These are phyloP conservation scores for Smutsia temminckii DNA, from an alignment of 2,797 vertebrate genomes.

Conservation along the genomic window DNA sequence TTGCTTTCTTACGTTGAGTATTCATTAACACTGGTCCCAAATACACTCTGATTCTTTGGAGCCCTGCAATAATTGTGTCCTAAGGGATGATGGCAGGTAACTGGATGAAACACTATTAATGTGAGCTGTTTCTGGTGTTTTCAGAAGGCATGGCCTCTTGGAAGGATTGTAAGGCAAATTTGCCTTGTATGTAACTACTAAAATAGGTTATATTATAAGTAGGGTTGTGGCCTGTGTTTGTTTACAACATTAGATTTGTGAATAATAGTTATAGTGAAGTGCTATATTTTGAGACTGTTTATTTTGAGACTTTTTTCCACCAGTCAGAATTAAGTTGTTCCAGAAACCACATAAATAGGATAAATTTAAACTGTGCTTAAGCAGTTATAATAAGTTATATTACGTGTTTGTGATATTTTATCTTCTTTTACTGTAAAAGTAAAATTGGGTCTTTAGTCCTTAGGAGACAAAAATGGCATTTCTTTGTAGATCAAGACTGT, in stretches of 20 bases:
- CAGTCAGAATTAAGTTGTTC: neutral
- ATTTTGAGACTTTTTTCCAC: neutral
- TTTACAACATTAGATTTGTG: slow-evolving; percentile 12
- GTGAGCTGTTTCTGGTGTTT: neutral
- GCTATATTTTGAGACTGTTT: neutral
- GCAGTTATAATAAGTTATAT: neutral
- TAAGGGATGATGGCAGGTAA: neutral
- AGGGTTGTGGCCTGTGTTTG: neutral
- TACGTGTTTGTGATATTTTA: neutral
- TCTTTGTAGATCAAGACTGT: neutral
- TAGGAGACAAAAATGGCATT: neutral
- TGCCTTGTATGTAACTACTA: neutral
- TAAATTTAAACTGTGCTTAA: slow-evolving; percentile 5
- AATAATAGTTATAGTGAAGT: neutral
- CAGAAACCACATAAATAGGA: neutral
- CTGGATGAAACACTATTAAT: neutral
- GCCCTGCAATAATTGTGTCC: neutral
- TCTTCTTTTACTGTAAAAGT: neutral
- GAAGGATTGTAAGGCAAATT: neutral
- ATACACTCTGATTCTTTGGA: neutral
- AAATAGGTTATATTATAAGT: neutral
- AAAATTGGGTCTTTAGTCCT: neutral
- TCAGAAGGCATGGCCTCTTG: neutral
- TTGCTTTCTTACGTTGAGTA: neutral
- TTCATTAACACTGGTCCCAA: neutral